These are phyloP conservation scores for Gopherus evgoodei DNA, from an alignment of 2,113 vertebrate genomes.

Conservation along the genomic window DNA sequence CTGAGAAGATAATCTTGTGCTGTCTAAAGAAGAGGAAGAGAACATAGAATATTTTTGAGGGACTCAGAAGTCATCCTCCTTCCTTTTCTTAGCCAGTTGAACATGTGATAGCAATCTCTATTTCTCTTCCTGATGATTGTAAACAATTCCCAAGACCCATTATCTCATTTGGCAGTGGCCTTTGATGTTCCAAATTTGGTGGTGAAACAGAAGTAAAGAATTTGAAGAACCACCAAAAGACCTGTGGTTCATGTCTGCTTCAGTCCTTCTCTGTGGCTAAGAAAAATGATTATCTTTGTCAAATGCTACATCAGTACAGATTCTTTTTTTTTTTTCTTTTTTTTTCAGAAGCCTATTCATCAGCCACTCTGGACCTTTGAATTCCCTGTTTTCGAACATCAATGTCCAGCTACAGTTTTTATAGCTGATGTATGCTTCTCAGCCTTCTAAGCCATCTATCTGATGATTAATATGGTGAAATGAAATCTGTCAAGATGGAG, in stretches of 20 bases:
- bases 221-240: not conserved
- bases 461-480: not conserved
- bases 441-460: not conserved
- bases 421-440: not conserved
- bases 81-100: not conserved
- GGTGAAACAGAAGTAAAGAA: not conserved
- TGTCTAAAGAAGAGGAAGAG: not conserved
- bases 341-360: not conserved
- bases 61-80: not conserved
- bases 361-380: not conserved
- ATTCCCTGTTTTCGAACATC: not conserved
- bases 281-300: not conserved
- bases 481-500: not conserved
- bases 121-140: not conserved
- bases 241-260: not conserved
- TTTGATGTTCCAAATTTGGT: rapidly evolving
- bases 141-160: not conserved
- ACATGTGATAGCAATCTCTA: rapidly evolving
- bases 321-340: not conserved
- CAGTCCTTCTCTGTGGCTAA: too few species aligned
- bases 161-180: not conserved
- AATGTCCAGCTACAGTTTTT: not conserved
- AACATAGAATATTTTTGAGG: not conserved
- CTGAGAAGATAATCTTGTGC: not conserved
- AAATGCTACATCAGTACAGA: not conserved